Conservation (phyloP, 2,888 invertebrate species). For the Aricia artaxerxes region DNA sequence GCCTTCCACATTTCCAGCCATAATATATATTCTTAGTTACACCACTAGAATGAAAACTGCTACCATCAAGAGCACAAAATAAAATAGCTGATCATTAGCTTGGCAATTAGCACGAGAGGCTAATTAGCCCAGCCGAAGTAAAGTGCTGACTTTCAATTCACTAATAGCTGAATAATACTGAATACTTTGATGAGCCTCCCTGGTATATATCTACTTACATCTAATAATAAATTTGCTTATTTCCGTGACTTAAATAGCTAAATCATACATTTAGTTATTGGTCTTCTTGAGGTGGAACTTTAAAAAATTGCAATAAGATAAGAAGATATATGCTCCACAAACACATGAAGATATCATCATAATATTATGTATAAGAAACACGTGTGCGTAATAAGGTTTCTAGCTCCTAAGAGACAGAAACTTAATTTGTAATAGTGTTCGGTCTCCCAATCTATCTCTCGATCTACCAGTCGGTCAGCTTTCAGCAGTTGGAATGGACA, state of each 20-base stretch:
- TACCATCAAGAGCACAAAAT: neutral
- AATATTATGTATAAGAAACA: too few species aligned
- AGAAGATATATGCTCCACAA: too few species aligned
- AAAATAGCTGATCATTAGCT: constrained; percentile 2
- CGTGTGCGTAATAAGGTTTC: too few species aligned
- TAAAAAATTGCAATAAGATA: too few species aligned
- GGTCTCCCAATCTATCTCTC: neutral
- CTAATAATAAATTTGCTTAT: too few species aligned
- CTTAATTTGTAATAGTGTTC: too few species aligned
- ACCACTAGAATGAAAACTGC: neutral
- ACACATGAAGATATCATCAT: too few species aligned
- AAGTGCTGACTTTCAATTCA: constrained; percentile 13
- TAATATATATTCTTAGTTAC: neutral
- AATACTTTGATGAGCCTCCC: neutral
- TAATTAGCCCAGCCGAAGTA: neutral
- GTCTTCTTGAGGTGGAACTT: too few species aligned
- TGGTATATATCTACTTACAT: neutral
- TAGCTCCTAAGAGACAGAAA: too few species aligned
- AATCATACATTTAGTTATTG: too few species aligned
- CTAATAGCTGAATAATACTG: neutral
- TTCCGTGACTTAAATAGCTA: too few species aligned
- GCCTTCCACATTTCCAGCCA: neutral
- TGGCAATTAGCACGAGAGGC: neutral
- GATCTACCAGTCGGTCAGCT: neutral
- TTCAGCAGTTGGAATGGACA: too few species aligned